Base-by-base conservation (phyloP, 2,797 vertebrate species). In the Enteromius mattozi region DNA sequence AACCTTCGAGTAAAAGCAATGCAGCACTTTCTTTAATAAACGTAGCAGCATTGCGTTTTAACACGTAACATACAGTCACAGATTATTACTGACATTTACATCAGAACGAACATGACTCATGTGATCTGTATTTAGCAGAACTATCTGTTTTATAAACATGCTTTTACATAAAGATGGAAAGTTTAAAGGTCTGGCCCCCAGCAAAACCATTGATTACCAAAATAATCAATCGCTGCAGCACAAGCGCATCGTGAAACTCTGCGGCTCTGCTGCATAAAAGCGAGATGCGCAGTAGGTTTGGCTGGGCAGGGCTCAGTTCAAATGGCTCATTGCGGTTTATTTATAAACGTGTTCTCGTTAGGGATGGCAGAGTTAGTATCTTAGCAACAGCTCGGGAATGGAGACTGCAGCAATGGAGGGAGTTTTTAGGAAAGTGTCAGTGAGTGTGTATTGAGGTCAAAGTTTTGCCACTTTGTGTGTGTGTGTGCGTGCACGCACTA, bases 301-400 rank as follows among this genome's bases (percentile, higher is more conserved):
- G 42, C 70, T 82, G 81, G 81, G 70, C 59, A 66, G 40, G 42
- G 81, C 30, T 83, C 72, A n/a, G 81, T 77, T 83, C 63, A 83
- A 51, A 83, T 33, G 72, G 16, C 81, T 83, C 81, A 82, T 71
- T 71, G 80, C 24, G 69, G 75, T 79, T 77, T 63, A 70, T 83
- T 82, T 78, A 66, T 77, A 77, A 82, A 82, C 10, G 27, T 70
- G 77, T 80, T 74, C 81, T 80, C 66, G 82, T 86, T 78, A 86
- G 63, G 76, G 33, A 71, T 79, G 82, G 75, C 76, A 75, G 85
- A 79, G 85, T 76, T 84, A 33, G 83, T 80, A 51, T 83, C 84
- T 77, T 86, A 81, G 85, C 81, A 85, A 84, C 77, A 74, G 83
- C 81, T 87, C 86, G 30, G 51, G 54, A 66, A 82, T 33, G 79